These are phyloP conservation scores for Mola mola DNA, from an alignment of 2,113 vertebrate species.

Conservation along the genomic window DNA sequence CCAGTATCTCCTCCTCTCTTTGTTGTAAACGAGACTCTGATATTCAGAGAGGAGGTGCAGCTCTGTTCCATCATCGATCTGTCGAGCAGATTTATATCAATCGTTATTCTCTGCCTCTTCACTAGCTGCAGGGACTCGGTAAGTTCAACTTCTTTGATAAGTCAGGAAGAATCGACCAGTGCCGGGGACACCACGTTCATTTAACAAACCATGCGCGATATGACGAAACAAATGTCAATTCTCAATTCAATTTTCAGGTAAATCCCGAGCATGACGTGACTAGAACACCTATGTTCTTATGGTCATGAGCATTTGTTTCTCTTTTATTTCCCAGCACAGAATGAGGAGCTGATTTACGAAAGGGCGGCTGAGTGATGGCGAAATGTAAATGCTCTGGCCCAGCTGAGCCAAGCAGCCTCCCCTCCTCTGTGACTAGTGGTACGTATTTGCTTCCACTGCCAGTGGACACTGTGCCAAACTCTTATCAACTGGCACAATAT, in stretches of 20 bases:
- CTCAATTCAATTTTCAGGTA: no score
- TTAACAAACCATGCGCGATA: no score
- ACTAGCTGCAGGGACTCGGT: conserved; percentile 35
- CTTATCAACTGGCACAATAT: conserved; percentile 62
- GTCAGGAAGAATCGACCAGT: no score
- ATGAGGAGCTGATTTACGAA: conserved; percentile 24
- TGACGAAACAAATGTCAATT: no score
- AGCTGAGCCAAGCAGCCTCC: conserved; percentile 61
- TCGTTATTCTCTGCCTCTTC: conserved; percentile 49
- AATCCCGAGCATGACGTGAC: no score
- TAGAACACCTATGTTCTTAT: no score
- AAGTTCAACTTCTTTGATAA: conserved; percentile 56
- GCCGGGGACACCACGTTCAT: no score
- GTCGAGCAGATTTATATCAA: conserved; percentile 63
- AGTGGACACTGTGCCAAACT: conserved; percentile 64
- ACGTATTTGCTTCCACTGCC: conserved; percentile 58
- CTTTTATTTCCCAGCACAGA: conserved; percentile 31
- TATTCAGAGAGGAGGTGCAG: conserved; percentile 45
- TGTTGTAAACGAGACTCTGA: conserved; percentile 53
- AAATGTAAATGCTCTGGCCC: conserved; percentile 43
- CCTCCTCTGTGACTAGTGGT: conserved; percentile 51
- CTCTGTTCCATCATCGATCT: conserved; percentile 50
- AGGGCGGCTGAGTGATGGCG: conserved; percentile 36
- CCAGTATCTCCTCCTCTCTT: background rate
- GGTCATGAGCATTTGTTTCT: conserved; percentile 6